A percentile compares a stretch with the other conserved stretches of the same genome.
Conservation (phyloP, 1,140 invertebrate genomes). For the Pseudoatta argentina region DNA sequence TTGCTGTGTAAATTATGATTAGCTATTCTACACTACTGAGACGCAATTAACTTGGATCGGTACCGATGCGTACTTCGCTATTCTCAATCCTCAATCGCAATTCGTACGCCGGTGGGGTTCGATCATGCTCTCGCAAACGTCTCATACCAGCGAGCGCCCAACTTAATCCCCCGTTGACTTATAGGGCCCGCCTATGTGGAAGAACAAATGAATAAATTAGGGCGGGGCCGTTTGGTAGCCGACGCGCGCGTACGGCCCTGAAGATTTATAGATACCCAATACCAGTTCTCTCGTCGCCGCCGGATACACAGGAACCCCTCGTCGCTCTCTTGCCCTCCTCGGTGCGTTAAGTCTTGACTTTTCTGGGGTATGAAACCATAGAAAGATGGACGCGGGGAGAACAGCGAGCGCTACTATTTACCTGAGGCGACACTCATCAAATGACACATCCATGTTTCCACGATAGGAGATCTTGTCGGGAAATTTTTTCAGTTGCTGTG, state of each 20-base stretch:
- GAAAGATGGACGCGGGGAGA: background rate
- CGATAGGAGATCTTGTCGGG: background rate
- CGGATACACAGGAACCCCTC: slow-evolving; percentile 63
- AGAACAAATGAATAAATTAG: slow-evolving; percentile 83
- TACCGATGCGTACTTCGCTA: slow-evolving; percentile 5
- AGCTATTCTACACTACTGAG: slow-evolving; percentile 26
- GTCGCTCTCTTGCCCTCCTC: slow-evolving; percentile 24
- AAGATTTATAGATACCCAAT: slow-evolving; percentile 80
- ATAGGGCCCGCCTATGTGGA: slow-evolving; percentile 79
- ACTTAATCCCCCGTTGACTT: slow-evolving; percentile 81
- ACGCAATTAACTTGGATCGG: slow-evolving; percentile 59
- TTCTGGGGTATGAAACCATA: slow-evolving; percentile 34
- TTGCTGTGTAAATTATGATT: background rate
- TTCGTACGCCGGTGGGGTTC: slow-evolving; percentile 22
- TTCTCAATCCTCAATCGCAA: slow-evolving; percentile 63
- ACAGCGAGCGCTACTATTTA: slow-evolving; percentile 72
- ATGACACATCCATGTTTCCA: background rate
- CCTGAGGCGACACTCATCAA: slow-evolving; percentile 64
- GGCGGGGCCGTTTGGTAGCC: slow-evolving; percentile 81
- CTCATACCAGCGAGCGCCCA: slow-evolving; percentile 55
- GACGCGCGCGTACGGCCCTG: slow-evolving; percentile 73
- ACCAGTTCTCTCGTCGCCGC: slow-evolving; percentile 66
- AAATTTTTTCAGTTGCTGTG: background rate
- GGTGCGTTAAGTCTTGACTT: background rate
- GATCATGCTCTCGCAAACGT: slow-evolving; percentile 34